Base-by-base conservation (phyloP, 2,113 vertebrate genomes). In the Cyanoliseus patagonus region DNA sequence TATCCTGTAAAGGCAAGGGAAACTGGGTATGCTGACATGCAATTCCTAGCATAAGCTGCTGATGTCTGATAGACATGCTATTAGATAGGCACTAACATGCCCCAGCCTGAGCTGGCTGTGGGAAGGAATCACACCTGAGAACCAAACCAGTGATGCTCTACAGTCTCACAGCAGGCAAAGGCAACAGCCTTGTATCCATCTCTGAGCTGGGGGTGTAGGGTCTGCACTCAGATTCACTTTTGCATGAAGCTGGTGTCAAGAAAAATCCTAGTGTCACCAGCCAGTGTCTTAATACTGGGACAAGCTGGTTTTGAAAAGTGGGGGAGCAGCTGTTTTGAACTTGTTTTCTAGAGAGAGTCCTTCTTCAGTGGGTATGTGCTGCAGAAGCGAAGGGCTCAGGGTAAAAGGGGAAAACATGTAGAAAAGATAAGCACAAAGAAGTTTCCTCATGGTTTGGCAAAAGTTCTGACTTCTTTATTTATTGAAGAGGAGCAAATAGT, bases 331-430 rank as follows among this genome's bases (percentile, higher is more conserved):
- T 47, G 14, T 70, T 78, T 42, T 1, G 0, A 25, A 53, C 44
- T 17, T 44, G 14, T 49, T 78, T 74, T 74, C 53, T 59, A 35
- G 47, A 39, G 17, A 16, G 19, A 49, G n/a, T n/a, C 2, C 18
- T 62, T 28, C 35, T 63, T 47, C 37, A 25, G 27, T 15, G 1
- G 0, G 25, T 44, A 17, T 0, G 0, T 46, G n/a, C 24, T 2
- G 8, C 24, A 41, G 68, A 16, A 78, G 47, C 3, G 16, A 84
- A 88, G 13, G 9, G 15, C 5, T 74, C 31, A 18, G 47, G 46
- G 17, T 47, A 74, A 1, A 4, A 70, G 42, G 11, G 68, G 25
- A 75, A 94, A 76, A 72, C 2, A 1, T 20, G 27, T 13, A 37
- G 42, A 23, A 67, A 62, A 5, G 52, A 47, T 68, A 17, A 91